phyloP scores from a whole-genome alignment of 53 echinoderm and acorn worm genomes.

The Paracentrotus lividus region DNA sequence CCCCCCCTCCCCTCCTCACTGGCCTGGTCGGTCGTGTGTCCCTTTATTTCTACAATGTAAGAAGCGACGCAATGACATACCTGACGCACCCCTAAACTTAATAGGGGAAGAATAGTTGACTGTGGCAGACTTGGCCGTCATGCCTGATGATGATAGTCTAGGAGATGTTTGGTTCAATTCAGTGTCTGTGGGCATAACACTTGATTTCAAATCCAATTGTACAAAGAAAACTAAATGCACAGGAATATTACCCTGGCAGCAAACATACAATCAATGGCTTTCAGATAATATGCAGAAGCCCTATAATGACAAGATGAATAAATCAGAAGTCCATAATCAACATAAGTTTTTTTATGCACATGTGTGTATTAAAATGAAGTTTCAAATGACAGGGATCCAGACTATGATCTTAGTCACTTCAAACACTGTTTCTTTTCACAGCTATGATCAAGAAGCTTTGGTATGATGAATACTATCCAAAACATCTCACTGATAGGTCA shows the following conservation, averaged over 20 bases:
- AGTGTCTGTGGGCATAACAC: conserved; percentile 59
- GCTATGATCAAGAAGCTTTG: too few species aligned
- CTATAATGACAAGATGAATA: not conserved
- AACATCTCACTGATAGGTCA: not conserved
- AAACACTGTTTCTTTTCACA: too few species aligned
- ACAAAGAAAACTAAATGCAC: not conserved
- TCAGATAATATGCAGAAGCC: not conserved
- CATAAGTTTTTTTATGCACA: too few species aligned
- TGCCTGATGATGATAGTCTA: not conserved
- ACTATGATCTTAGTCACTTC: too few species aligned
- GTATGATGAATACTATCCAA: too few species aligned
- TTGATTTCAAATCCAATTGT: not conserved
- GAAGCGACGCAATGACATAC: too few species aligned
- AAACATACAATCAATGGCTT: not conserved
- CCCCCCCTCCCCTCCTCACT: too few species aligned
- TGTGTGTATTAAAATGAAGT: too few species aligned
- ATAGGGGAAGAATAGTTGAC: conserved; percentile 51
- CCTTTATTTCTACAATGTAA: too few species aligned
- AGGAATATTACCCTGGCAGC: not conserved
- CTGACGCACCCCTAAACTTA: conserved; percentile 31
- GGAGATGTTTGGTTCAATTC: conserved; percentile 35
- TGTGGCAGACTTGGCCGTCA: conserved; percentile 39
- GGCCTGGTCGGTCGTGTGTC: too few species aligned
- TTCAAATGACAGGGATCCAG: too few species aligned
- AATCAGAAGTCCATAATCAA: not conserved